Evolutionary conservation across 2,797 vertebrate species (phyloP).

Genomic region (Ibycter americanus): DNA sequence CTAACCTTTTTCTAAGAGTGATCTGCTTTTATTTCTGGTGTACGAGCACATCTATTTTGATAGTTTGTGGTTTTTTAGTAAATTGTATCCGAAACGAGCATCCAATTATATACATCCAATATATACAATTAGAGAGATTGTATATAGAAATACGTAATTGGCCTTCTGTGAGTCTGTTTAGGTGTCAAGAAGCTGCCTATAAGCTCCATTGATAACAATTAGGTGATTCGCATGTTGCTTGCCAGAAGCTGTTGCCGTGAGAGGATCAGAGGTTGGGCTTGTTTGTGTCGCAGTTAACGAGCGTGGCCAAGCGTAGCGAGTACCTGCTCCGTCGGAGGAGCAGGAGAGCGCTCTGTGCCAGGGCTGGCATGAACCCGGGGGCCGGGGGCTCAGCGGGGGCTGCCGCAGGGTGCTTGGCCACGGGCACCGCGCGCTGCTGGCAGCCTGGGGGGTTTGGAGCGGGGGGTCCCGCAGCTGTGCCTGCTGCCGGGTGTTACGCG

Average conservation of each 20-base stretch:
- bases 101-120: not conserved
- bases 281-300: not conserved
- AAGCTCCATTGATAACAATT: not conserved
- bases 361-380: rapidly evolving
- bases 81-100: not conserved
- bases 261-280: not conserved
- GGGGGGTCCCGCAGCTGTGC: not conserved
- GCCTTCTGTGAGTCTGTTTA: not conserved
- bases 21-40: not conserved
- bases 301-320: rapidly evolving
- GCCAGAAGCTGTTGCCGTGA: rapidly evolving
- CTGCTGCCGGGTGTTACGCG: rapidly evolving
- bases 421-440: rapidly evolving
- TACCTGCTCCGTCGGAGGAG: rapidly evolving
- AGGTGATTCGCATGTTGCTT: not conserved
- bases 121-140: not conserved
- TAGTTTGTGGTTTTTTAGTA: not conserved
- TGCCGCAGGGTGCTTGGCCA: too few relatives aligned
- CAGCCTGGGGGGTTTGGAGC: not conserved
- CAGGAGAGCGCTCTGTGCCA: too few relatives aligned
- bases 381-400: not conserved
- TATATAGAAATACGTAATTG: not conserved
- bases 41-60: not conserved
- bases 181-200: not conserved
- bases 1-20: not conserved